Percentiles rank a stretch among this genome's conserved stretches.
These are phyloP conservation scores for Cavia aperea DNA, from an alignment of 2,113 vertebrate genomes.

Conservation along the genomic window DNA sequence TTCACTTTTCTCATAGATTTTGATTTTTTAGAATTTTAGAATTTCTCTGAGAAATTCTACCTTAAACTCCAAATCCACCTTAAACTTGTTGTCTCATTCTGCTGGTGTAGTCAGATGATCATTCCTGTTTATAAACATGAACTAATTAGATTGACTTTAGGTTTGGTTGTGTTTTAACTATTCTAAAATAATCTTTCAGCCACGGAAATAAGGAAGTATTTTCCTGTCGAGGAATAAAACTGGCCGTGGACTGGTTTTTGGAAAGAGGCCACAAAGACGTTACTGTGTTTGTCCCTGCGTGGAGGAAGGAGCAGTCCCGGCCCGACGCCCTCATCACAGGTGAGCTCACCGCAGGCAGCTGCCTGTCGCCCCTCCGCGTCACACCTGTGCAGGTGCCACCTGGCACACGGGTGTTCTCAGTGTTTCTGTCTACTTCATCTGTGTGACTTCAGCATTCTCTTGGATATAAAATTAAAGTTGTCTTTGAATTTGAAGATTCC, in stretches of 20 bases:
- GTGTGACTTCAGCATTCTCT: background rate
- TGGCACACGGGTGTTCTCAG: background rate
- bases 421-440: background rate
- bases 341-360: conserved; percentile 50
- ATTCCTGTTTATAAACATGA: background rate
- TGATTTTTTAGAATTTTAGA: conserved; percentile 16
- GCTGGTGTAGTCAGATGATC: background rate
- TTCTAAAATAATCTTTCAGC: conserved; percentile 78
- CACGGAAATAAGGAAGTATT: conserved; percentile 99
- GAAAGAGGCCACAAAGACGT: conserved; percentile 94
- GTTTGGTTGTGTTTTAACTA: conserved; percentile 31
- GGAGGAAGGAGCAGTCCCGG: conserved; percentile 97
- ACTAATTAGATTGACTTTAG: conserved; percentile 12
- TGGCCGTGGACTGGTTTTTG: conserved; percentile 97
- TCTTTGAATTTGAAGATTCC: background rate
- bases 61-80: conserved; percentile 1
- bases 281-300: conserved; percentile 97
- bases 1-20: background rate
- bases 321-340: conserved; percentile 97
- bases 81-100: background rate
- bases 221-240: conserved; percentile 96
- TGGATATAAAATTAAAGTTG: background rate
- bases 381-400: rapidly evolving
- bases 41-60: background rate
- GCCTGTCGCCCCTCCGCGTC: rapidly evolving